Evolutionary conservation across 2,113 vertebrate genomes (phyloP).

Genomic region (Silurus glanis): DNA sequence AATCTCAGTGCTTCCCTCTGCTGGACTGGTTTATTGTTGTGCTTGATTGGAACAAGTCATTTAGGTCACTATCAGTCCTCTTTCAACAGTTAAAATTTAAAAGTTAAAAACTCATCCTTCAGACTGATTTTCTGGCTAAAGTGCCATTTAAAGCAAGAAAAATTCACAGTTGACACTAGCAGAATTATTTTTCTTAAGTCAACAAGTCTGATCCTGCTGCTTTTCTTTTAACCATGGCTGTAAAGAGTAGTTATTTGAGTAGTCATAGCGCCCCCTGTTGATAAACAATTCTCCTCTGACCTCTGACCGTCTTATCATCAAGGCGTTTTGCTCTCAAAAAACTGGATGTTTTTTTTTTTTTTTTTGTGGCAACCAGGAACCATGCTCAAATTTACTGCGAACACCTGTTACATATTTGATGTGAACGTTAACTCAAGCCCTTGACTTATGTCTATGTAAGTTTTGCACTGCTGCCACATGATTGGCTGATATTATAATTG

Average conservation of each 20-base stretch:
- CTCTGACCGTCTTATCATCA: background rate
- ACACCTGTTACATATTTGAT: background rate
- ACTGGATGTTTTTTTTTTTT: background rate
- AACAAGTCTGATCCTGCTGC: background rate
- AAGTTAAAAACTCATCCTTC: background rate
- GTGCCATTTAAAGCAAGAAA: background rate
- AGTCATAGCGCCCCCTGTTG: background rate
- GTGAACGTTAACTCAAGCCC: background rate
- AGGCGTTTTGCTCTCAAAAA: background rate
- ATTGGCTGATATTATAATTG: background rate
- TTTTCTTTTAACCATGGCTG: background rate
- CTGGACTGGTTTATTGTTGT: background rate
- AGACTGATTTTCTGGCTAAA: background rate
- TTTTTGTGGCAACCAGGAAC: background rate
- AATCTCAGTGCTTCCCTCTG: background rate
- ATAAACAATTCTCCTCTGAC: background rate
- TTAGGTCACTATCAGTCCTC: background rate
- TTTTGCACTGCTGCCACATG: background rate
- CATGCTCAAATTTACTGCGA: background rate
- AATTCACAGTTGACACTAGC: background rate
- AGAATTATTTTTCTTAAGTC: background rate
- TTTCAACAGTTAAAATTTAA: background rate
- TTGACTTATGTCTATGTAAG: background rate
- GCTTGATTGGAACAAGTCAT: background rate
- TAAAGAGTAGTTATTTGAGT: background rate